Conservation (phyloP, 2,113 vertebrate species). For the Cichladusa arquata region DNA sequence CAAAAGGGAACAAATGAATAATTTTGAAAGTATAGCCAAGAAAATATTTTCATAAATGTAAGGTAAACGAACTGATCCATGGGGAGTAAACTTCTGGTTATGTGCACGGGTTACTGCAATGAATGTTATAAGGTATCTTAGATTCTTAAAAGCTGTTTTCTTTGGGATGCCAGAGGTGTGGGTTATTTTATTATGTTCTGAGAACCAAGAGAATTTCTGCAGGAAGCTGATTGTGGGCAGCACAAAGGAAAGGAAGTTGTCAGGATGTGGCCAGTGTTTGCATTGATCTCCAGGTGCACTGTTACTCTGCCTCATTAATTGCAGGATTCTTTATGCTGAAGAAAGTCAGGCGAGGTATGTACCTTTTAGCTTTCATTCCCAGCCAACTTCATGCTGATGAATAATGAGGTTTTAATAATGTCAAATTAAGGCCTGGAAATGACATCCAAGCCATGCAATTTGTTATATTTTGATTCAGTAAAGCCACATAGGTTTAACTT, state of each 20-base stretch:
- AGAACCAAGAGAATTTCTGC: neutral
- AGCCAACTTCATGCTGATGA: neutral
- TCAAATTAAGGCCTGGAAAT: neutral
- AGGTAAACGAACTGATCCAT: neutral
- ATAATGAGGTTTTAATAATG: neutral
- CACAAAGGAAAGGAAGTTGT: neutral
- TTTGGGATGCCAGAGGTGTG: neutral
- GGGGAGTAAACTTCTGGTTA: neutral
- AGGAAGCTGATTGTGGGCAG: conserved; percentile 7
- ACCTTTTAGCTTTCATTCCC: neutral
- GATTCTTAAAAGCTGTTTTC: neutral
- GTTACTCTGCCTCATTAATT: neutral
- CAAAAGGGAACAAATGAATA: neutral
- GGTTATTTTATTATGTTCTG: neutral
- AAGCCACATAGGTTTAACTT: neutral
- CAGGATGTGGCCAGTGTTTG: neutral
- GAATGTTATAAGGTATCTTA: neutral
- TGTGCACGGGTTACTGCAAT: no score
- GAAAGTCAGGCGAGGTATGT: neutral
- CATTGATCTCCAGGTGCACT: neutral
- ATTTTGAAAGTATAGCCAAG: neutral
- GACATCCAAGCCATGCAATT: neutral
- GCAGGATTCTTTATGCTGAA: neutral
- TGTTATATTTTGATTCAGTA: neutral
- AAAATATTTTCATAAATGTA: neutral